Conservation (phyloP, 1,140 invertebrate species). For the Patella vulgata region DNA sequence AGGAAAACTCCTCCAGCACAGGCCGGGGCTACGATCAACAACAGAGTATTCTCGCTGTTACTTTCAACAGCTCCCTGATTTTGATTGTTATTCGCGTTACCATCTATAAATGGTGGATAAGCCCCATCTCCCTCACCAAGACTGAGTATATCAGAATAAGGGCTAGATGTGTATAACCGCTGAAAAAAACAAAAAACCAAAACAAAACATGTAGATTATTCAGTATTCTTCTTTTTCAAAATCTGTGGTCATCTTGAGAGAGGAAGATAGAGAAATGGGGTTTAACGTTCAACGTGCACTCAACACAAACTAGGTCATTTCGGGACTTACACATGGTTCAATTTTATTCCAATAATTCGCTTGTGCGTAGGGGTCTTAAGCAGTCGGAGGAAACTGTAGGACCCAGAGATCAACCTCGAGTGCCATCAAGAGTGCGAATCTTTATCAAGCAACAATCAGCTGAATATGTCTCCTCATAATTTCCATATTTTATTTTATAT, state of each 20-base stretch:
- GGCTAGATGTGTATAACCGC: conserved; percentile 93
- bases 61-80: conserved; percentile 14
- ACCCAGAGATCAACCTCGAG: too few relatives aligned
- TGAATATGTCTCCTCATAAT: not conserved
- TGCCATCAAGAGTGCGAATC: not conserved
- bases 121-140: too few relatives aligned
- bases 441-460: not conserved
- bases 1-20: conserved; percentile 66
- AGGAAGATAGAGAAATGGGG: too few relatives aligned
- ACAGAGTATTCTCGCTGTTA: conserved; percentile 37
- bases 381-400: too few relatives aligned
- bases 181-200: conserved; percentile 58
- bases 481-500: not conserved
- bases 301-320: too few relatives aligned
- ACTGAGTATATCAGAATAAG: conserved; percentile 77
- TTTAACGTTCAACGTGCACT: too few relatives aligned
- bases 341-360: too few relatives aligned
- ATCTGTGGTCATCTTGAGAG: too few relatives aligned
- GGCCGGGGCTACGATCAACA: conserved; percentile 60
- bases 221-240: too few relatives aligned
- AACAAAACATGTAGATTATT: too few relatives aligned
- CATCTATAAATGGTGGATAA: not conserved
- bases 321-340: too few relatives aligned
- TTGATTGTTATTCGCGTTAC: not conserved
- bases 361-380: too few relatives aligned